Percentiles rank a stretch among this genome's conserved stretches.
phyloP scores from a whole-genome alignment of 2,888 invertebrate genomes.

The Drosophila pseudotakahashii region DNA sequence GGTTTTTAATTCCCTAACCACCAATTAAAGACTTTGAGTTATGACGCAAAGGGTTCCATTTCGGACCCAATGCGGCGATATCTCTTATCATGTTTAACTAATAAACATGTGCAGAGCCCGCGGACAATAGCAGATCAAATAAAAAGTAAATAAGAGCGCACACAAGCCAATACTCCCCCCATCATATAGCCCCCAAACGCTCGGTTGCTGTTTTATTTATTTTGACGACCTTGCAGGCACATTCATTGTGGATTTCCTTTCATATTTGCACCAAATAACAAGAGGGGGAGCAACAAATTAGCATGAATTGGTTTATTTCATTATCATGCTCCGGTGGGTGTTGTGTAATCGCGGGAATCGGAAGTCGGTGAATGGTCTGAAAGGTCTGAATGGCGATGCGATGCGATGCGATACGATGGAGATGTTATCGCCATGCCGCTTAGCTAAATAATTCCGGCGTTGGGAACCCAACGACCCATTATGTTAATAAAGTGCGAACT shows the following conservation, averaged over 20 bases:
- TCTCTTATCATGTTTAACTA: constrained; percentile 10
- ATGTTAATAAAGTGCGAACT: constrained; percentile 31
- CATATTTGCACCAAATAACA: constrained; percentile 48
- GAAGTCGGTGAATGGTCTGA: constrained; percentile 50
- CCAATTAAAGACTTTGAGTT: background rate
- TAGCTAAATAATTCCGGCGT: constrained; percentile 18
- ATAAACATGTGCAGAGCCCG: constrained; percentile 18
- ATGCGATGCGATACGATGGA: constrained; percentile 8
- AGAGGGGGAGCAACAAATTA: constrained; percentile 46
- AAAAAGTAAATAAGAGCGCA: constrained; percentile 26
- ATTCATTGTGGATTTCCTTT: constrained; percentile 56
- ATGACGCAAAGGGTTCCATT: constrained; percentile 1
- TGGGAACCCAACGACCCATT: constrained; percentile 19
- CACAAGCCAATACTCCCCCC: constrained; percentile 10
- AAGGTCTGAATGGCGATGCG: constrained; percentile 19
- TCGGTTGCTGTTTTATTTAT: constrained; percentile 39
- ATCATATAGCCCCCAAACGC: constrained; percentile 1
- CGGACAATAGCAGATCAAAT: constrained; percentile 22
- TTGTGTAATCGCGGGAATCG: constrained; percentile 64
- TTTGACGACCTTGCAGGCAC: constrained; percentile 60
- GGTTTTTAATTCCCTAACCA: background rate
- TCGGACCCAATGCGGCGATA: background rate
- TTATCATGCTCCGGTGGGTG: constrained; percentile 38
- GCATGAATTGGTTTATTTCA: constrained; percentile 53
- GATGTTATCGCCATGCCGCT: constrained; percentile 27